Base-by-base conservation (phyloP, 2,797 vertebrate species). In the Centroberyx gerrardi region DNA sequence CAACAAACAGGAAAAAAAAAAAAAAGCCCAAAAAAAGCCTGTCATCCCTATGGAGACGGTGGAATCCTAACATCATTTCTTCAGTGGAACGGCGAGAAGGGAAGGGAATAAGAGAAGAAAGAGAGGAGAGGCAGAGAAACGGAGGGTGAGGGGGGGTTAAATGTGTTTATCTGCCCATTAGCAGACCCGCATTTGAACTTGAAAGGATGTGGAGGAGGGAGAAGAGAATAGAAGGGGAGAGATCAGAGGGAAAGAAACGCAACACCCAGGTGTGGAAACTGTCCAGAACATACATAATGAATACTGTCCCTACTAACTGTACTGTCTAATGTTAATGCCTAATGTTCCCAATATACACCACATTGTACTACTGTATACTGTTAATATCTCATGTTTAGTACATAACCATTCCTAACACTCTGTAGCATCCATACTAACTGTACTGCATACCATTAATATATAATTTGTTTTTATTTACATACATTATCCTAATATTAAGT, bases 111-210 rank as follows among this genome's bases (percentile, higher is more conserved):
- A 52, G 59, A 18, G 55, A 42, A 60, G 46, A 58, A 6, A 38
- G 36, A 28, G 42, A 27, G 15, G 36, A 36, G 18, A 33, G 33
- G 33, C 33, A 33, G 33, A 33, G 33, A 33, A 33, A 33, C 7
- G 33, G 33, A 33, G 48, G 28, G 1, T 2, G 60, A 3, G 3
- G 44, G 44, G 18, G 36, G 63, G 59, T 18, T 68, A 44, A 53
- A 58, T 70, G 76, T 46, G 44, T 84, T 76, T 78, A 80, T 84
- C 63, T 84, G 66, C 70, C 68, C 51, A 80, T 72, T 78, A 74
- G 62, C 81, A 66, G 70, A 22, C 42, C 67, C 53, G 56, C 62
- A 14, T 77, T 72, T 77, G 67, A 83, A 83, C 64, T 58, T 51
- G 44, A 31, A 49, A 72, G 54, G 61, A 82, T 46, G 66, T 2